Evolutionary conservation across 92 coral and sea anemone genomes (phyloP), one percentile per base, ranked within the genome.

Genomic region (Epizoanthus ramosus): DNA sequence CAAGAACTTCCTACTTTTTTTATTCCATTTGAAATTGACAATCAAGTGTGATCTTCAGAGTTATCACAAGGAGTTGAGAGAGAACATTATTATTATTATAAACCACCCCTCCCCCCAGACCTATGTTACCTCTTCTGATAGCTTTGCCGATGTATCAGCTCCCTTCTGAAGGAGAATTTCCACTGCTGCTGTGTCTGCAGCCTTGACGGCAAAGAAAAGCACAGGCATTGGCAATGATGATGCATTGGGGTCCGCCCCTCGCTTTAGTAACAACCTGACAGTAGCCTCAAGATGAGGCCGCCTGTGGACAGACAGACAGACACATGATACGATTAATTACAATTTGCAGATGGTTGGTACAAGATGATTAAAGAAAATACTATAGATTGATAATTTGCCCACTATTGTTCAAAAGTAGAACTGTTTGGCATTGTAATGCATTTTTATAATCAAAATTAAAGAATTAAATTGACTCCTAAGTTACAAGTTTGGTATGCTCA

Each of bases 281-380:
- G 99, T 97, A 25, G 99, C 99, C 65, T 96, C 99, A 41, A 96
- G 89, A 65, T 96, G 99, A 3, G 99, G 99, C 37, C 99, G 98
- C 59, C 99, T 96, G 79, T 23, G 61, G 16, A 58, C 68, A 69
- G 9, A 16, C 37, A 33, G 10, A 56, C 45, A 37, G 21, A 41
- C 84, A 47, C 7, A 74, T 74, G 28, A 14, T 22, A 52, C 7
- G 50, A 9, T 43, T 43, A 43, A 43, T 43, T 43, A 43, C 50
- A 43, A 43, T 8, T 43, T 6, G 68, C 41, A 57, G 52, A 12
- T 58, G 3, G 39, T 25, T 14, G 37, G 50, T 12, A 35, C 16
- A 17, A 16, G 39, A 35, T 2, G 2, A 35, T 35, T 2, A 35
- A 35, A 4, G 43, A 37, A 37, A 37, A 37, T 3, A 1, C 5